These are phyloP conservation scores for Synergus gifuensis DNA, from an alignment of 2,888 invertebrate genomes.

Conservation along the genomic window DNA sequence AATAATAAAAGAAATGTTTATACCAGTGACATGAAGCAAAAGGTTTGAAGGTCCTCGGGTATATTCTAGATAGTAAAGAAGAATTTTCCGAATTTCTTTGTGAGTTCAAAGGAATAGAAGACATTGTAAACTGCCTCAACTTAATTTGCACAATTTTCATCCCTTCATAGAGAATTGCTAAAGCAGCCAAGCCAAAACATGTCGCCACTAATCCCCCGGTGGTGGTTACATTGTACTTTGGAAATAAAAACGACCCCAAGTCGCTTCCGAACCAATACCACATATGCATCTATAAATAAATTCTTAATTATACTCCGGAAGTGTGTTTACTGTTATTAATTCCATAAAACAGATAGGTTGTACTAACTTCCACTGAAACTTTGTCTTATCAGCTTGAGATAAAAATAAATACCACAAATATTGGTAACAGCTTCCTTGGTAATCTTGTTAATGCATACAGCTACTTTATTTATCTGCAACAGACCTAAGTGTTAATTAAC, in stretches of 20 bases:
- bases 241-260: constrained; percentile 83
- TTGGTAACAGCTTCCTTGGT: not conserved
- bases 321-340: not conserved
- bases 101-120: constrained; percentile 70
- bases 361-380: not conserved
- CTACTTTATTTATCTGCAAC: not conserved
- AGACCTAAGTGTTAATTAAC: not conserved
- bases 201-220: constrained; percentile 80
- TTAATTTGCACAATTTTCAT: constrained; percentile 78
- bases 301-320: not conserved
- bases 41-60: constrained; percentile 54
- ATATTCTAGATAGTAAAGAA: constrained; percentile 73
- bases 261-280: constrained; percentile 84
- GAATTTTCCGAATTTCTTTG: constrained; percentile 77
- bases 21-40: constrained; percentile 63
- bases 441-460: not conserved
- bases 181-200: constrained; percentile 81
- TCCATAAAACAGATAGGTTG: not conserved
- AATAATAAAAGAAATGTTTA: constrained; percentile 17
- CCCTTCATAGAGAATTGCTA: constrained; percentile 83
- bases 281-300: constrained; percentile 80
- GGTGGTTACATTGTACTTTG: constrained; percentile 80
- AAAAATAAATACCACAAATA: not conserved
- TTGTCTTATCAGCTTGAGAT: constrained; percentile 1
- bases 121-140: constrained; percentile 75